Conservation (phyloP, 2,113 vertebrate genomes). For the Hippotragus niger region DNA sequence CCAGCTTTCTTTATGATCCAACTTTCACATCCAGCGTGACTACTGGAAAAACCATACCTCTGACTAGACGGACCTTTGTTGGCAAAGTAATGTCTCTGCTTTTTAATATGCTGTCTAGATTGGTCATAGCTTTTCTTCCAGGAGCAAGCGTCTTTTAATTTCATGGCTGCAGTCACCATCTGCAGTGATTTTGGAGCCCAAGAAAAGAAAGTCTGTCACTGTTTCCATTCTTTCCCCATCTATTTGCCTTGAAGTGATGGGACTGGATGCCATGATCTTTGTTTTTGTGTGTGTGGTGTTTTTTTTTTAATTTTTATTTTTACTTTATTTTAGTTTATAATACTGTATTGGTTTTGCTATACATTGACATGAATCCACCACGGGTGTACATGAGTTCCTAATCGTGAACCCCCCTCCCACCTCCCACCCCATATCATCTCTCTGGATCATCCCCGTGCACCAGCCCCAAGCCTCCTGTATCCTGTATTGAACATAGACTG, state of each 20-base stretch:
- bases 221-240: not conserved
- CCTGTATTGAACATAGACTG: too few species aligned
- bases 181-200: not conserved
- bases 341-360: too few species aligned
- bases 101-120: not conserved
- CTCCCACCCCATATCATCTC: too few species aligned
- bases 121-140: not conserved
- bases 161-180: not conserved
- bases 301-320: too few species aligned
- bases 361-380: too few species aligned
- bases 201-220: not conserved
- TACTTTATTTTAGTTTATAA: too few species aligned
- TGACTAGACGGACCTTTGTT: not conserved
- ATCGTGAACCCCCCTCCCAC: too few species aligned
- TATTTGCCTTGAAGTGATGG: not conserved
- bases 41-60: not conserved
- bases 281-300: not conserved
- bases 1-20: not conserved
- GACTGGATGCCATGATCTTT: not conserved
- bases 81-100: not conserved
- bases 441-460: too few species aligned
- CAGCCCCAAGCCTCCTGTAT: too few species aligned
- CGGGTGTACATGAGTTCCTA: too few species aligned
- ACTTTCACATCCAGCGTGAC: not conserved
- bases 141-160: not conserved